Evolutionary conservation across 2,888 invertebrate genomes (phyloP), one percentile per base, ranked within the genome.

Genomic region (Drosophila leonis): DNA sequence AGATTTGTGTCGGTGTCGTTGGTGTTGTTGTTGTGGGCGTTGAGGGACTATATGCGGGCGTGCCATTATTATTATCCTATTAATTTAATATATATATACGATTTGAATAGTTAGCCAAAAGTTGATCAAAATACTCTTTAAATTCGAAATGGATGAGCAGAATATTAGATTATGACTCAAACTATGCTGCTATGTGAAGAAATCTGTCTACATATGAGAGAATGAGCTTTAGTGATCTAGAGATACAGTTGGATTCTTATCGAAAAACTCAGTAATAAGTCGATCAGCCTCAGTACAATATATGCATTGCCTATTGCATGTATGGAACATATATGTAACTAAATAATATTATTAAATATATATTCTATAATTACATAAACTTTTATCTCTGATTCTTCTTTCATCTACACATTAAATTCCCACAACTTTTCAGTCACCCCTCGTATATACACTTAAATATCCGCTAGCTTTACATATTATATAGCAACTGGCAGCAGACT

Each of bases 41-140:
- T 46, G 70, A 20, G 46, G 76, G 49, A 18, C 62, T 62, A 44
- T 51, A 67, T 48, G 29, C 44, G 60, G 71, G 54, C 57, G 75
- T 60, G 20, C 56, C 44, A 79, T 74, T 88, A 54, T 82, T 81
- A 82, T 80, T 88, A 41, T 84, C 90, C 66, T 88, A 88, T 78
- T 91, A 72, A 29, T 52, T 35, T 54, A 20, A 52, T 29, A 57
- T 15, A 51, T 24, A 54, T 31, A 33, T 52, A 27, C 8, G 8
- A 27, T 9, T 18, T 31, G 10, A 27, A 18, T 54, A 27, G 18
- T 37, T 37, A 37, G 51, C 51, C 49, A 49, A 33, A 12, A 24
- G 20, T 52, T 37, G 12, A 27, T 12, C 37, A 9, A 27, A 27
- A 2, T 20, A 20, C 18, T 46, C 42, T 42, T 24, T 44, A 7